Evolutionary conservation across 92 coral and sea anemone species (phyloP).

Genomic region (Galaxea fascicularis): DNA sequence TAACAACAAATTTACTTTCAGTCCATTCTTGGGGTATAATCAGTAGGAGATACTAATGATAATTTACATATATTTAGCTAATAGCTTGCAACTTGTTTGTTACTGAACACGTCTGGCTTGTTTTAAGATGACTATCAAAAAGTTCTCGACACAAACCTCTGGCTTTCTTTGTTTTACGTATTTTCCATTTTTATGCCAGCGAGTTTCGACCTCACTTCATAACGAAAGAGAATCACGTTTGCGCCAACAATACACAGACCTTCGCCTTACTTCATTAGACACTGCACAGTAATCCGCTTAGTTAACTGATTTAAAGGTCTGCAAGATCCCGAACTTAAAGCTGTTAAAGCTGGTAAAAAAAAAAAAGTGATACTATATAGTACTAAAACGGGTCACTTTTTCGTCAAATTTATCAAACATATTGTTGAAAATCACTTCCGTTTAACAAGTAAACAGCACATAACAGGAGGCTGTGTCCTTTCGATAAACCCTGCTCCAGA

Average conservation of each 20-base stretch:
- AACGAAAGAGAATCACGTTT: neutral
- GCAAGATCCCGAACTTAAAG: neutral
- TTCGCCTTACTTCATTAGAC: too few relatives aligned
- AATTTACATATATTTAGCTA: neutral
- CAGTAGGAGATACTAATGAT: too few relatives aligned
- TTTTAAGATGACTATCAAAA: neutral
- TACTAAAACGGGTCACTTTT: neutral
- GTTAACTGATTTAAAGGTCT: neutral
- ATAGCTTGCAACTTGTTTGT: neutral
- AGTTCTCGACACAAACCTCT: neutral
- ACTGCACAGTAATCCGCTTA: too few relatives aligned
- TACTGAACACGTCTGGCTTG: neutral
- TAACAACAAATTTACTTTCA: neutral
- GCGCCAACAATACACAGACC: neutral
- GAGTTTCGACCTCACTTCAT: neutral
- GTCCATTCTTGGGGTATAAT: neutral
- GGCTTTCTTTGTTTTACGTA: neutral
- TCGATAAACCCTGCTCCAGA: neutral
- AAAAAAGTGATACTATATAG: neutral
- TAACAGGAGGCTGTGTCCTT: too few relatives aligned
- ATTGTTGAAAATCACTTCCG: slow-evolving; percentile 9
- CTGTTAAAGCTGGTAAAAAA: neutral
- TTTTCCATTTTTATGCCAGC: neutral
- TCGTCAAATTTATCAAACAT: neutral
- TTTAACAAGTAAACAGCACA: neutral